Evolutionary conservation across 2,888 invertebrate species (phyloP), one percentile per base, ranked within the genome.

Genomic region (Rhodophaea formosa): DNA sequence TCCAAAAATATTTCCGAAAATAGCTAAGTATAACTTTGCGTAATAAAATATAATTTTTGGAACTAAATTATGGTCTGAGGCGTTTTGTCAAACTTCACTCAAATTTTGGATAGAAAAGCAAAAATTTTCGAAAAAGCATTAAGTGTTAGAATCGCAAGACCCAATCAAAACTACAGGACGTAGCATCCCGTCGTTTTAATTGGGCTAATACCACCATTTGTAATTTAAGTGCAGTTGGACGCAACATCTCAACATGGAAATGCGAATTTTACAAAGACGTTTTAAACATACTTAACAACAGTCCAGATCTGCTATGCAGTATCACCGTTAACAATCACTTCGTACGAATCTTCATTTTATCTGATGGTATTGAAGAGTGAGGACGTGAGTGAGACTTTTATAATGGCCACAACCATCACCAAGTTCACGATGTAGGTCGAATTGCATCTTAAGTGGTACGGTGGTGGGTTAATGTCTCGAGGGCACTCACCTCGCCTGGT

Each of bases 401-500:
- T 84, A 74, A 91, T 91, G 72, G 91, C 90, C 70, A 90, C 88
- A 57, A 91, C 91, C 91, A 91, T 90, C 76, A 91, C 88, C 67
- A 91, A 81, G 80, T 91, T 90, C 79, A 91, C 91, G 82, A 91
- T 91, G 90, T 91, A 89, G 86, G 90, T 91, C 90, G 91, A 90
- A 90, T 91, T 91, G 91, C 91, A 90, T 89, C 91, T 91, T 89
- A 91, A 90, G 85, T 90, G 84, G 86, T 88, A 88, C 83, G 89
- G 91, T 90, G 91, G 90, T 84, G 88, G 79, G 81, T 81, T 86
- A 80, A 84, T 82, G 78, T 84, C 88, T 68, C 85, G 86, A 77
- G 89, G 89, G 82, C 90, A 91, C 91, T 90, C 90, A 90, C 91
- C 90, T 91, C 90, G 88, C 77, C 88, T 83, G 75, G 75, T 80